A percentile compares a stretch with the other conserved stretches of the same genome.
These are phyloP conservation scores for Botia almorhae DNA, from an alignment of 2,797 vertebrate species.

Conservation along the genomic window DNA sequence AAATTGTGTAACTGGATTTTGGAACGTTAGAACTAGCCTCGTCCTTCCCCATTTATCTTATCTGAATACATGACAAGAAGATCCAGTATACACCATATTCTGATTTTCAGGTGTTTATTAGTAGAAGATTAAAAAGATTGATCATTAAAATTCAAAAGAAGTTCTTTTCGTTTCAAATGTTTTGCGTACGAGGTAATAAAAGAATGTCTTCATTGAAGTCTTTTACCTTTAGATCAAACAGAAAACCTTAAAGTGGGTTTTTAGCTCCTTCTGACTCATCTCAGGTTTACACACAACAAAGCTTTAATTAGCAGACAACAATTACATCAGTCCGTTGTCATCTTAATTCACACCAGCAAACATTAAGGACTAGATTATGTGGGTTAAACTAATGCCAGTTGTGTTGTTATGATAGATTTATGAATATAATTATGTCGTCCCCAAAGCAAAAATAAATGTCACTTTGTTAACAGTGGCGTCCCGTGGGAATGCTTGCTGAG, in stretches of 20 bases:
- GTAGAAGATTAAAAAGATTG: no score
- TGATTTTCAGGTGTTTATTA: no score
- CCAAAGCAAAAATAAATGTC: conserved; percentile 19
- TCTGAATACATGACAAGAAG: no score
- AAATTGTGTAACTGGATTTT: no score
- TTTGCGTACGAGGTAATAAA: not conserved
- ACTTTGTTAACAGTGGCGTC: conserved; percentile 6
- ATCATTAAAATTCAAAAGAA: not conserved
- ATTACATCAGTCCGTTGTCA: conserved; percentile 27
- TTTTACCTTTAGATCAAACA: conserved; percentile 29
- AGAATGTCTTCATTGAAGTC: not conserved
- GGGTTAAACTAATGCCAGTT: conserved; percentile 25
- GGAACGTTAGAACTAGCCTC: no score
- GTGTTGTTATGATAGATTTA: conserved; percentile 23
- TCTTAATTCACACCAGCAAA: conserved; percentile 30
- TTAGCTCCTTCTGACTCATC: conserved; percentile 21
- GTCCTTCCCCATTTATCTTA: no score
- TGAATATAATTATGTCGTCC: conserved; percentile 13
- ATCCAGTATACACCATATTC: no score
- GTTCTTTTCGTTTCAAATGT: not conserved
- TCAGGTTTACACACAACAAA: conserved; percentile 17
- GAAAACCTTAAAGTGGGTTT: not conserved
- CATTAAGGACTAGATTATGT: not conserved
- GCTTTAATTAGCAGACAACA: conserved; percentile 33
- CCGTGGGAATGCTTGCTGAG: not conserved